Conservation (phyloP, 2,888 invertebrate species). For the Lasioglossum figueresi region DNA sequence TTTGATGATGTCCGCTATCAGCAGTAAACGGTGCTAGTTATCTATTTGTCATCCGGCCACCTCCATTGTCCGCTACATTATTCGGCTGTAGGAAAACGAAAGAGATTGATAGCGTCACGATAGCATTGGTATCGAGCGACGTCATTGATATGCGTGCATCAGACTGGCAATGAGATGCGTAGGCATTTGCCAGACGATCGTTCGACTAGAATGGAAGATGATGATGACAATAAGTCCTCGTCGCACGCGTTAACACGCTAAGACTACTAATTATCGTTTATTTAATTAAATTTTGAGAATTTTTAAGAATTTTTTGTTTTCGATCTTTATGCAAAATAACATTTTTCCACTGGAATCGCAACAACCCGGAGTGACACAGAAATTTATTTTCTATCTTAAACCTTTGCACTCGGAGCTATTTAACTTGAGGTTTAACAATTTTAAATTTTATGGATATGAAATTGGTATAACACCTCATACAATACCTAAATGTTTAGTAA, state of each 20-base stretch:
- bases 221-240: background rate
- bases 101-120: slow-evolving; percentile 57
- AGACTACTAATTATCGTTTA: background rate
- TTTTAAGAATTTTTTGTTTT: background rate
- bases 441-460: too few species aligned
- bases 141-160: slow-evolving; percentile 56
- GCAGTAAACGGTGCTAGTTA: slow-evolving; percentile 47
- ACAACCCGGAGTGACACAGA: too few species aligned
- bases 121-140: slow-evolving; percentile 56
- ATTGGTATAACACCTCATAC: too few species aligned
- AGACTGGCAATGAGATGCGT: slow-evolving; percentile 21
- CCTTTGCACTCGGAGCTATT: too few species aligned
- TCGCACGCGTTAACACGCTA: background rate
- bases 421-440: too few species aligned
- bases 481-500: too few species aligned
- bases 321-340: too few species aligned
- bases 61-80: slow-evolving; percentile 69
- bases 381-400: too few species aligned
- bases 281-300: background rate
- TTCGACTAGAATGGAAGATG: slow-evolving; percentile 8
- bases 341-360: too few species aligned
- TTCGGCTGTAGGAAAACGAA: slow-evolving; percentile 63
- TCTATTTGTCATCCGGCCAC: slow-evolving; percentile 65
- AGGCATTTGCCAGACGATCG: background rate
- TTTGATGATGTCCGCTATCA: slow-evolving; percentile 57